These are phyloP conservation scores for Dendrolimus pini DNA, from an alignment of 2,888 invertebrate genomes.

Conservation along the genomic window DNA sequence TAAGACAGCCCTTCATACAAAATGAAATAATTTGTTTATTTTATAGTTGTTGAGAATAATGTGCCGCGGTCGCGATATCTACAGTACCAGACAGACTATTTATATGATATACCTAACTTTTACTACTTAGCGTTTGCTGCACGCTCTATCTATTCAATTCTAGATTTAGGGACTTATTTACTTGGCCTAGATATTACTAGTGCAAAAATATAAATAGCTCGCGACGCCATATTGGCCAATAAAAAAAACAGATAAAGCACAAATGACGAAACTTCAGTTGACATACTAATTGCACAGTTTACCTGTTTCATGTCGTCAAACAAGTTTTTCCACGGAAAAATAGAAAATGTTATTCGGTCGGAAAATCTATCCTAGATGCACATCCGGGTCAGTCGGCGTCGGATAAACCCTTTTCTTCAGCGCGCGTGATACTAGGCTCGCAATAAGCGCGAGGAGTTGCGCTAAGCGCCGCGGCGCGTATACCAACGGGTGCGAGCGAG, in stretches of 20 bases:
- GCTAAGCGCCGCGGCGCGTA: conserved; percentile 29
- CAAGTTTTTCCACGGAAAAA: conserved; percentile 46
- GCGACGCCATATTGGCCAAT: not conserved
- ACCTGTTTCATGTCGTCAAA: conserved; percentile 7
- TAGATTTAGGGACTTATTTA: conserved; percentile 48
- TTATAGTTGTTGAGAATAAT: too few relatives aligned
- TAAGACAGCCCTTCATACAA: conserved; percentile 8
- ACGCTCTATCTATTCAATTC: conserved; percentile 29
- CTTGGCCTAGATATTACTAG: conserved; percentile 54
- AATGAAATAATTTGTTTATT: conserved; percentile 5
- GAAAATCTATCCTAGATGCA: conserved; percentile 56
- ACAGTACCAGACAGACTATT: too few relatives aligned
- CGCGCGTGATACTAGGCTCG: conserved; percentile 73
- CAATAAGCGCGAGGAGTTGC: conserved; percentile 54
- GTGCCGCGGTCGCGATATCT: too few relatives aligned
- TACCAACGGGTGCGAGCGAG: conserved; percentile 45
- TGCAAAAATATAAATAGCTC: conserved; percentile 12
- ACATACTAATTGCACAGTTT: not conserved
- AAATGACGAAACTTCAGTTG: conserved; percentile 10
- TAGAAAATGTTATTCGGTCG: conserved; percentile 41
- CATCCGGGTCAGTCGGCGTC: conserved; percentile 64
- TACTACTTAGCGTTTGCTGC: not conserved
- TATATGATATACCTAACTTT: not conserved
- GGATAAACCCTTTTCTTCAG: conserved; percentile 78
- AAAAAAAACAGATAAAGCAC: conserved; percentile 16